Conservation (phyloP, 2,797 vertebrate species). For the Discoglossus pictus region DNA sequence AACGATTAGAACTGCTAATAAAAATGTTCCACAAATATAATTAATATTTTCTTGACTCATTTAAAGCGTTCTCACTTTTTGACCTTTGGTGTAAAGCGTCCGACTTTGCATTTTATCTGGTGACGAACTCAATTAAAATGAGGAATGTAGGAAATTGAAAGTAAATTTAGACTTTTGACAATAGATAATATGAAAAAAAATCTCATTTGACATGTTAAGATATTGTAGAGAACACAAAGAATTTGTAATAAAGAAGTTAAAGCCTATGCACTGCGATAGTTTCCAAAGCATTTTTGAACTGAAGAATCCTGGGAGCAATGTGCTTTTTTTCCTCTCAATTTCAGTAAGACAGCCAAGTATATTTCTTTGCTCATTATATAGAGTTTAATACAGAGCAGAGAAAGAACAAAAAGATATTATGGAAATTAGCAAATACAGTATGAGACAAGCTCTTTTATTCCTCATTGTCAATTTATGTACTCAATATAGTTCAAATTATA, state of each 20-base stretch:
- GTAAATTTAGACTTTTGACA: conserved; percentile 44
- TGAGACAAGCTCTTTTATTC: conserved; percentile 25
- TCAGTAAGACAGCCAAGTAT: conserved; percentile 23
- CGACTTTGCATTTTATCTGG: conserved; percentile 40
- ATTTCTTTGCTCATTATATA: conserved; percentile 31
- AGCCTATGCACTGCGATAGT: conserved; percentile 25
- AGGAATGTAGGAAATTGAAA: conserved; percentile 21
- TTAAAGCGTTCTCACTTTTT: conserved; percentile 29
- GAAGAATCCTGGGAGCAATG: conserved; percentile 1
- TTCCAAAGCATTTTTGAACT: conserved; percentile 34
- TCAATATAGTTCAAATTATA: conserved; percentile 4
- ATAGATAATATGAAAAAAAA: conserved; percentile 35
- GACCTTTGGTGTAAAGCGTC: conserved; percentile 36
- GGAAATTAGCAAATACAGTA: conserved; percentile 37
- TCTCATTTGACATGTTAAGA: conserved; percentile 41
- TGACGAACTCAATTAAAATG: conserved; percentile 44
- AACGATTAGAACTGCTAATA: conserved; percentile 49
- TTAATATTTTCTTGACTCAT: conserved; percentile 49
- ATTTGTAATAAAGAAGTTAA: conserved; percentile 30
- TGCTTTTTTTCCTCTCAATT: conserved; percentile 35
- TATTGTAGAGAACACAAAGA: conserved; percentile 28
- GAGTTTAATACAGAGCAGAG: conserved; percentile 14
- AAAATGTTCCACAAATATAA: conserved; percentile 51
- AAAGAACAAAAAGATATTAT: conserved; percentile 47
- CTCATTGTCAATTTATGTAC: conserved; percentile 30